phyloP scores from a whole-genome alignment of 2,888 invertebrate genomes.

The Spicauda simplicius region DNA sequence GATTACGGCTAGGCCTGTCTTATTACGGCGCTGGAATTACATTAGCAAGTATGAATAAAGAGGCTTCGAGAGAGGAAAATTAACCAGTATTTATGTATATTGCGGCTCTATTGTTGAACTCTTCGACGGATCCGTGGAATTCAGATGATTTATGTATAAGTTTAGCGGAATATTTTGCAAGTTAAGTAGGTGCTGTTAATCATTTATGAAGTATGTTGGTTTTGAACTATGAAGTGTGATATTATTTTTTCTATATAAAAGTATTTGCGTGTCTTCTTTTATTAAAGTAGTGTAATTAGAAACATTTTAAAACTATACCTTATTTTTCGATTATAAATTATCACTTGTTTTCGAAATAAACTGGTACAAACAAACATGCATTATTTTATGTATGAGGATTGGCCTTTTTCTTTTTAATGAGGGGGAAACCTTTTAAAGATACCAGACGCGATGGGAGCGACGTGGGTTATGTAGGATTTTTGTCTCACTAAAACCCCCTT shows the following conservation, averaged over 20 bases:
- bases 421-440: too few relatives aligned
- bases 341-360: too few relatives aligned
- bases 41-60: slow-evolving; percentile 46
- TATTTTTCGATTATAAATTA: too few relatives aligned
- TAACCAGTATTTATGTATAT: slow-evolving; percentile 24
- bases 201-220: neutral
- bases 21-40: slow-evolving; percentile 44
- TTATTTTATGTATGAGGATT: too few relatives aligned
- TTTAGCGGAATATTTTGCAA: neutral
- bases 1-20: slow-evolving; percentile 36
- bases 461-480: too few relatives aligned
- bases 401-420: too few relatives aligned
- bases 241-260: neutral
- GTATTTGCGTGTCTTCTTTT: too few relatives aligned
- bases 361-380: too few relatives aligned
- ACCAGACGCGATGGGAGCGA: too few relatives aligned
- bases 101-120: slow-evolving; percentile 10
- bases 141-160: slow-evolving; percentile 8
- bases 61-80: slow-evolving; percentile 23
- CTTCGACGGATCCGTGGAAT: slow-evolving; percentile 5
- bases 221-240: neutral
- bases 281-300: too few relatives aligned
- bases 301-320: too few relatives aligned
- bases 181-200: neutral
- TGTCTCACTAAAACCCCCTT: too few relatives aligned